These are phyloP conservation scores for Telmatherina bonti DNA, from an alignment of 2,797 vertebrate genomes.

Conservation along the genomic window DNA sequence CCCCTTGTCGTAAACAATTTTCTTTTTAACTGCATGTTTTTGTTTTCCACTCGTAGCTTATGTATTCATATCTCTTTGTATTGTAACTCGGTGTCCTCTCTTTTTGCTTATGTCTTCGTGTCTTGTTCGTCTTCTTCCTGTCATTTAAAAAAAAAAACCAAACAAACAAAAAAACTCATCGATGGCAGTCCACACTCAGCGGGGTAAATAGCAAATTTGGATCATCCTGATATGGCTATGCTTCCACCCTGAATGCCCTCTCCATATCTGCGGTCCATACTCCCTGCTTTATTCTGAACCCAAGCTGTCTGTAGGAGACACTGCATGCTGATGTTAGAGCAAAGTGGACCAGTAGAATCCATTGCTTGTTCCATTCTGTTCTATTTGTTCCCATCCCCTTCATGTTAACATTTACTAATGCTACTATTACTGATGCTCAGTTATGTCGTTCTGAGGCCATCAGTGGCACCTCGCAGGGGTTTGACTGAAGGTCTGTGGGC, in stretches of 20 bases:
- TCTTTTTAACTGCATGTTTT: constrained; percentile 77
- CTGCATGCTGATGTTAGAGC: constrained; percentile 74
- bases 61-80: constrained; percentile 78
- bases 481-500: constrained; percentile 73
- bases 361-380: constrained; percentile 73
- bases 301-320: constrained; percentile 68
- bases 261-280: constrained; percentile 65
- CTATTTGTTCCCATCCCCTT: constrained; percentile 60
- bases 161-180: constrained; percentile 68
- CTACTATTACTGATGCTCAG: constrained; percentile 58
- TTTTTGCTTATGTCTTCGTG: constrained; percentile 83
- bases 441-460: constrained; percentile 55
- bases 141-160: constrained; percentile 66
- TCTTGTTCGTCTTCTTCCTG: constrained; percentile 86
- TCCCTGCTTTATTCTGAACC: constrained; percentile 61
- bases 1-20: constrained; percentile 34
- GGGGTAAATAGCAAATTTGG: constrained; percentile 92
- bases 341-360: constrained; percentile 49
- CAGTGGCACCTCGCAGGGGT: constrained; percentile 56
- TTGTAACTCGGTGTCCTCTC: constrained; percentile 82
- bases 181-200: constrained; percentile 94
- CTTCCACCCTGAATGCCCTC: constrained; percentile 71
- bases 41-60: constrained; percentile 63
- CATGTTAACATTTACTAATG: constrained; percentile 76
- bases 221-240: constrained; percentile 79